phyloP scores from a whole-genome alignment of 1,140 invertebrate species.

The Halotydeus destructor region DNA sequence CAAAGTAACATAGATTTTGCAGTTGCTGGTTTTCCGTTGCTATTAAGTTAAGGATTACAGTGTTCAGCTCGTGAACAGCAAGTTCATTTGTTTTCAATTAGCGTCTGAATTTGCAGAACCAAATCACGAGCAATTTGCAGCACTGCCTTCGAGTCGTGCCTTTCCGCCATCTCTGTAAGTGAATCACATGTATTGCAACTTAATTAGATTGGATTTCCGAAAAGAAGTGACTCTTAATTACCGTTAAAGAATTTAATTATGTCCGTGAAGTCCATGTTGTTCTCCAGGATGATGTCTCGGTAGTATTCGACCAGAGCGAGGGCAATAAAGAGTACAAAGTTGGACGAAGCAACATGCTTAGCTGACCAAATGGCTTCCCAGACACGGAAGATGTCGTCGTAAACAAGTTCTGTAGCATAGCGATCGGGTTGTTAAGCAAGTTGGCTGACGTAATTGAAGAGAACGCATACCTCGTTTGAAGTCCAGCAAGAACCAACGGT shows the following conservation, averaged over 20 bases:
- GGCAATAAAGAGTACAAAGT: constrained; percentile 82
- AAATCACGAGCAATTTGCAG: constrained; percentile 55
- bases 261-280: constrained; percentile 91
- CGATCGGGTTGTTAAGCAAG: constrained; percentile 3
- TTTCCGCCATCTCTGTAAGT: constrained; percentile 76
- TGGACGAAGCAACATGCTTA: constrained; percentile 52
- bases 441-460: constrained; percentile 8
- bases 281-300: constrained; percentile 74
- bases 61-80: no score
- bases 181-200: constrained; percentile 16
- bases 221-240: constrained; percentile 24
- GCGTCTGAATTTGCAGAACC: constrained; percentile 61
- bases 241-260: constrained; percentile 96
- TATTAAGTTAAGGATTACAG: no score
- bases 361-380: constrained; percentile 96
- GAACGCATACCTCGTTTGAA: constrained; percentile 43
- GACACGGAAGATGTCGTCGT: constrained; percentile 71
- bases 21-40: no score
- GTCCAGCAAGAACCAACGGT: constrained; percentile 67
- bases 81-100: constrained; percentile 80
- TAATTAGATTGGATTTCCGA: background rate
- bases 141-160: constrained; percentile 62
- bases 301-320: constrained; percentile 76
- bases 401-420: constrained; percentile 48
- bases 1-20: no score